These are phyloP conservation scores for Cremastinae sp. DNA, from an alignment of 2,888 invertebrate genomes.

Conservation along the genomic window DNA sequence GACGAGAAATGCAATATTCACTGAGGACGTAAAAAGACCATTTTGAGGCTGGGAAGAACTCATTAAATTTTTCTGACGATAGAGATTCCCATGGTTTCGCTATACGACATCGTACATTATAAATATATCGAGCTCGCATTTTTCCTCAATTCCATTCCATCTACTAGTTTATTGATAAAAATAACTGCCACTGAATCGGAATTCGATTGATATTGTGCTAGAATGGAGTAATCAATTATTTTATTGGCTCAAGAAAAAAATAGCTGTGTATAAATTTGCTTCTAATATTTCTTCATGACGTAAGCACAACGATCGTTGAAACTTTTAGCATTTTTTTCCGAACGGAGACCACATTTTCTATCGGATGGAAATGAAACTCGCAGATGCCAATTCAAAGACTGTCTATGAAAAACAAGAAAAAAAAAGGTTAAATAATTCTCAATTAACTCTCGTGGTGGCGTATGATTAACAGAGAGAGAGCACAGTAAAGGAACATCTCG, in stretches of 20 bases:
- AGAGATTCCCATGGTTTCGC: neutral
- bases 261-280: too few species aligned
- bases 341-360: neutral
- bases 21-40: neutral
- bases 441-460: conserved; percentile 12
- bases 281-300: neutral
- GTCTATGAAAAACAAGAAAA: neutral
- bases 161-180: too few species aligned
- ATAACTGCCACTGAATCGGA: too few species aligned
- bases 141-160: too few species aligned
- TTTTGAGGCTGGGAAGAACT: neutral
- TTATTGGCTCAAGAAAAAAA: too few species aligned
- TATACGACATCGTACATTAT: neutral
- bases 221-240: too few species aligned
- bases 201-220: too few species aligned
- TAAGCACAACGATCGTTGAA: neutral
- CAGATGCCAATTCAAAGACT: neutral
- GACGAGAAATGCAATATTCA: neutral
- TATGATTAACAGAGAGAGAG: neutral
- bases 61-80: conserved; percentile 3
- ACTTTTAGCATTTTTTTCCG: too few species aligned
- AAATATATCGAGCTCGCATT: too few species aligned
- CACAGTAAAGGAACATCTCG: conserved; percentile 5
- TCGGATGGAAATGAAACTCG: neutral
- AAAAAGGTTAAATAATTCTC: conserved; percentile 12